Evolutionary conservation across 1,140 invertebrate genomes (phyloP).

Genomic region (Aphaenogaster ashmeadi): DNA sequence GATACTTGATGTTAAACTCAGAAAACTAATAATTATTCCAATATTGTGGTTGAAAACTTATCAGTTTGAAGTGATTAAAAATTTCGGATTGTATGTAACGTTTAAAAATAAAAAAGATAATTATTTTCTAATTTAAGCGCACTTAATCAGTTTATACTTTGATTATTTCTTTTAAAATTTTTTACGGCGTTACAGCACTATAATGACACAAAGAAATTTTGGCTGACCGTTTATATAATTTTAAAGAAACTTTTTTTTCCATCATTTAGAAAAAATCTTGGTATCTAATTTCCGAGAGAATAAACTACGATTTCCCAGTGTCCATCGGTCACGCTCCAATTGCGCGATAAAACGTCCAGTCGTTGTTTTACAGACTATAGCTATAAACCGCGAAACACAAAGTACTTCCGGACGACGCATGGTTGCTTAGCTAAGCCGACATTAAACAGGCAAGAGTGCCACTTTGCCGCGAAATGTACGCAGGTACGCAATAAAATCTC

Average conservation of each 20-base stretch:
- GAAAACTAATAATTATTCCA: neutral
- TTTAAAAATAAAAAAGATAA: neutral
- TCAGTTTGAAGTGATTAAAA: neutral
- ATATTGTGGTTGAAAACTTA: neutral
- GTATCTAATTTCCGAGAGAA: neutral
- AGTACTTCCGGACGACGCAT: neutral
- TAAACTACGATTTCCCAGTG: neutral
- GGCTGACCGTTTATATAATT: neutral
- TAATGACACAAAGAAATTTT: neutral
- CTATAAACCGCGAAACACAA: conserved; percentile 13
- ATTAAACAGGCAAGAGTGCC: conserved; percentile 56
- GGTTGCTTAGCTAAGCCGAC: conserved; percentile 58
- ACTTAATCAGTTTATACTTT: neutral
- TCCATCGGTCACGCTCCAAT: neutral
- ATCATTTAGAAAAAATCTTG: neutral
- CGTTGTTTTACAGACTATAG: conserved; percentile 7
- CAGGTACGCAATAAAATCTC: conserved; percentile 54
- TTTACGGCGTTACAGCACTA: neutral
- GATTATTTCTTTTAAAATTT: neutral
- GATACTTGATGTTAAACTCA: neutral
- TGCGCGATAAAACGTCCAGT: conserved; percentile 12
- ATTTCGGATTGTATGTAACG: neutral
- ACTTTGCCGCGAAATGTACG: conserved; percentile 13
- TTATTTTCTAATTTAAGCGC: neutral
- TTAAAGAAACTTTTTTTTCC: neutral